Base-by-base conservation (phyloP, 1,140 invertebrate genomes). In the Drosophila leontia region DNA sequence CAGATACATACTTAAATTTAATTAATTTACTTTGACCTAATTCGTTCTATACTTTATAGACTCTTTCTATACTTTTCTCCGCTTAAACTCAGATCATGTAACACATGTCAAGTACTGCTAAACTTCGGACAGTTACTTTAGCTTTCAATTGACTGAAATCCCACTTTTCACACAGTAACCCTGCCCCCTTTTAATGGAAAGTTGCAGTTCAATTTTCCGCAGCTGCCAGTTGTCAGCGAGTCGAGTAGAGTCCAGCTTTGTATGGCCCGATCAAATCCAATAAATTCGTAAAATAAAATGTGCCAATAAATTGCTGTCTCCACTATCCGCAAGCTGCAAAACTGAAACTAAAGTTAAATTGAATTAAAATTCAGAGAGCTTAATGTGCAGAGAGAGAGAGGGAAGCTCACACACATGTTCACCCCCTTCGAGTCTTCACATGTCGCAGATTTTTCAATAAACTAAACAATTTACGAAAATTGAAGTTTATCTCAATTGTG, bases 401-500 rank as follows among this genome's bases (percentile, higher is more conserved):
- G 23, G 45, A 3, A 3, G 7, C 47, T 26, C 37, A 11, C 17
- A 35, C 45, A 39, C 47, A 26, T 39, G 39, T 35, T 50, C 39
- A 12, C 13, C 42, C 64, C 34, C 60, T 65, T 19, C 35, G 35
- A 82, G 67, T 80, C 85, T 90, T 90, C 81, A 90, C 87, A 83
- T 88, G 85, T 91, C 86, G 85, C 81, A 90, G 74, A 77, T 90
- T 90, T 90, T 90, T 90, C 85, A 90, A 90, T 90, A 90, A 90
- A 90, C 85, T 90, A 90, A 90, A 90, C 85, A 90, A 90, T 90
- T 90, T 90, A 90, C 85, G 85, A 90, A 90, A 90, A 90, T 90
- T 90, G 85, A 91, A 90, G 85, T 90, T 90, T 90, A 90, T 90
- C 85, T 90, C 85, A 90, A 90, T 90, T 90, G 85, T 90, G 85